Base-by-base conservation (phyloP, 2,113 vertebrate species). In the Phaethon lepturus region DNA sequence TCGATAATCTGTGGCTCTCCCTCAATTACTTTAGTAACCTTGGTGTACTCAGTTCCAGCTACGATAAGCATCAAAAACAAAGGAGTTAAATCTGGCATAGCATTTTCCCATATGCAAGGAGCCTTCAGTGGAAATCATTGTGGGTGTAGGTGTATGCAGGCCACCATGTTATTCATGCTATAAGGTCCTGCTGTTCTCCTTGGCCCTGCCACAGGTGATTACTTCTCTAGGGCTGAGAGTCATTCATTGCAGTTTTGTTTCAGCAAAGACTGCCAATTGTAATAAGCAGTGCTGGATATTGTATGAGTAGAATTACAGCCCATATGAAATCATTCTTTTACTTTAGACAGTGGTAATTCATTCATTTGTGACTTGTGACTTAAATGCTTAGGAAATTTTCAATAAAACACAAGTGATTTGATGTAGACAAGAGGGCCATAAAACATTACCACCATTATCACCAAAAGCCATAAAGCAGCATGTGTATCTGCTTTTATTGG, bases 11-110 rank as follows among this genome's bases (percentile, higher is more conserved):
- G 83, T 93, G 94, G 90, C 44, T 97, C 93, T 94, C 93, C 96
- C 96, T 97, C 96, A 92, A 98, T 95, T 85, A 98, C 79, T 96
- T 98, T 97, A 94, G 98, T 98, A 97, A 80, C 95, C 71, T 97
- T 96, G 97, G 95, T 97, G 94, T 97, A 97, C 79, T 93, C 77
- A 93, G 90, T 96, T 97, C 97, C 96, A 14, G 83, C 90, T 98
- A 97, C 0, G 44, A 28, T 91, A 95, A 96, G 84, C 72, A 94
- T 96, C 72, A 97, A 95, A 97, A 95, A 95, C 83, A 96, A 94
- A 84, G 56, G 29, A 76, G 94, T 95, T 81, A 92, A 94, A 86
- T 63, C 87, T 84, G 38, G 55, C 23, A 91, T 5, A 94, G 35
- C 5, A 58, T 73, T 90, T 97, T 86, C 90, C 64, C 19, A 66